Evolutionary conservation across 2,797 vertebrate species (phyloP), one percentile per base, ranked within the genome.

Genomic region (Adelosebastes latens): DNA sequence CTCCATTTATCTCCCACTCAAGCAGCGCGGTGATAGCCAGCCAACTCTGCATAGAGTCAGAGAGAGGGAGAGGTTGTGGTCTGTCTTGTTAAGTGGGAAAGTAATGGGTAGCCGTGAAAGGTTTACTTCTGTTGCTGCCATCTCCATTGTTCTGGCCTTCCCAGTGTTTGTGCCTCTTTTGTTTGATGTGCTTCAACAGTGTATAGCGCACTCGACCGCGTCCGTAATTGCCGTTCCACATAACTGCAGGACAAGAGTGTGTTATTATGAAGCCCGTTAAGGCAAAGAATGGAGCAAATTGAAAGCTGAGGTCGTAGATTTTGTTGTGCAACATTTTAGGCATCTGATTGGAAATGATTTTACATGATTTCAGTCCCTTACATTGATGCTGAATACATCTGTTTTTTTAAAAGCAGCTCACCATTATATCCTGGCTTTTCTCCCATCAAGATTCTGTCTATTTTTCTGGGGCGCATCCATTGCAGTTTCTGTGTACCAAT

Each of bases 1-100:
- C 78, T 83, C 87, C 90, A 88, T 92, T 95, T 93, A 94, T 95
- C 94, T 94, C 92, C 86, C 87, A 61, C 90, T 88, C 88, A 67
- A 82, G 87, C 88, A 61, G 81, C 16, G 53, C 49, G 27, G 82
- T 53, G 91, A 93, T 91, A 89, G 93, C 88, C 88, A 70, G 69
- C 87, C 79, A 81, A 89, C 91, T 94, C 93, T 92, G 93, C 92
- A 92, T 92, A 89, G 92, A 88, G 74, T 73, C 83, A 36, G 80
- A 65, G 77, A 64, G 82, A 75, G 60, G 62, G 81, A 88, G 87
- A 89, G 92, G 82, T 75, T 88, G 85, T 74, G 82, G 81, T 79
- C 81, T 61, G 75, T 86, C 90, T 93, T 81, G 91, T 92, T 93
- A 92, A 95, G 92, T 91, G 83, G 87, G 75, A 92, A 93, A 92